These are phyloP conservation scores for Tetraneura akinire DNA, from an alignment of 1,140 invertebrate genomes.

Conservation along the genomic window DNA sequence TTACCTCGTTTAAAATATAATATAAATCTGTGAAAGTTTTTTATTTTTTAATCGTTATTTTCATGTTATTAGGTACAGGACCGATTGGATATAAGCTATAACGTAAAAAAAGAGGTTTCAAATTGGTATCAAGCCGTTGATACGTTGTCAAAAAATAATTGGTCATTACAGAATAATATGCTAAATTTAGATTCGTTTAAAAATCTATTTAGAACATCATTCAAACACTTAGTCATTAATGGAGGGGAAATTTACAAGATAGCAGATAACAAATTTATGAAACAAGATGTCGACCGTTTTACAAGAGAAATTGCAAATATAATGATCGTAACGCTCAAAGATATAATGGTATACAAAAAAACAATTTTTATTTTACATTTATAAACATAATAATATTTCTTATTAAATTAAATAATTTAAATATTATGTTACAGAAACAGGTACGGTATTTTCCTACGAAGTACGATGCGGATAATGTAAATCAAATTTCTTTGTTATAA, in stretches of 20 bases:
- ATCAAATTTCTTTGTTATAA: too few relatives aligned
- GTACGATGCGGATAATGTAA: background rate
- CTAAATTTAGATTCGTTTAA: background rate
- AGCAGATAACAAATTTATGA: background rate
- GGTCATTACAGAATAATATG: background rate
- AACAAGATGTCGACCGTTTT: background rate
- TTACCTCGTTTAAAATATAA: too few relatives aligned
- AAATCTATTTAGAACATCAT: background rate
- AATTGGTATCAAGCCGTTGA: slow-evolving; percentile 11
- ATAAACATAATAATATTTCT: background rate
- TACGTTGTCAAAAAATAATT: background rate
- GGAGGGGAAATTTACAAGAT: background rate
- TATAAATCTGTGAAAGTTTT: too few relatives aligned
- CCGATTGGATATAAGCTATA: background rate
- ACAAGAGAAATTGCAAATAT: background rate
- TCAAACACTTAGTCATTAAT: slow-evolving; percentile 6
- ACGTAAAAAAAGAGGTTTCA: background rate
- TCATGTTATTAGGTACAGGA: background rate
- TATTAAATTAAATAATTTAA: background rate
- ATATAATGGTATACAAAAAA: slow-evolving; percentile 1
- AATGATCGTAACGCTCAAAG: background rate
- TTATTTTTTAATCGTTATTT: too few relatives aligned
- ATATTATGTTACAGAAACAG: slow-evolving; percentile 18
- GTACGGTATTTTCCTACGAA: background rate
- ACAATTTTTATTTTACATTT: too few relatives aligned